Conservation (phyloP, 2,113 vertebrate species). For the Urocynchramus pylzowi region DNA sequence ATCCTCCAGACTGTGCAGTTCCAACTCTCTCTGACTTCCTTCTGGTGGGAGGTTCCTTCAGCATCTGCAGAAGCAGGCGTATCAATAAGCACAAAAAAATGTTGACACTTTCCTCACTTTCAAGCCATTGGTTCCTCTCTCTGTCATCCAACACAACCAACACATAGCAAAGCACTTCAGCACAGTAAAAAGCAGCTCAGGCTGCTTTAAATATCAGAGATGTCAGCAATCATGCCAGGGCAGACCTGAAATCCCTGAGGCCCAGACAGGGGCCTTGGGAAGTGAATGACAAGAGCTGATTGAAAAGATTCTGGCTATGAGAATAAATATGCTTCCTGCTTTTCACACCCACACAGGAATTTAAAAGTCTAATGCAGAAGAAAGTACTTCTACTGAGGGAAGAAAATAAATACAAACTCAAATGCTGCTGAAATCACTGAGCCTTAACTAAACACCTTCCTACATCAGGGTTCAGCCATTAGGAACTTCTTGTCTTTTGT, state of each 20-base stretch:
- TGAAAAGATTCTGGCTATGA: background rate
- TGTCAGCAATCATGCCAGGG: background rate
- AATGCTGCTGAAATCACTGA: background rate
- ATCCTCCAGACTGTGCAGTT: background rate
- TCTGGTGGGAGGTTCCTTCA: background rate
- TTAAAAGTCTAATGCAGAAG: background rate
- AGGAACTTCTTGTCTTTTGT: background rate
- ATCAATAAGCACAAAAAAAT: background rate
- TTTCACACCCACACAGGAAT: background rate
- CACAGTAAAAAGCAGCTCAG: background rate
- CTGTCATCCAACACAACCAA: background rate
- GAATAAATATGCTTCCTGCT: background rate
- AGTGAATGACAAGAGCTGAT: background rate
- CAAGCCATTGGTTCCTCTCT: background rate
- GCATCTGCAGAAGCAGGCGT: background rate
- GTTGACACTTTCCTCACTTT: background rate
- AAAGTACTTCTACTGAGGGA: background rate
- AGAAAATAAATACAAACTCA: background rate
- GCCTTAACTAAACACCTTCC: background rate
- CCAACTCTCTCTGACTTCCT: background rate
- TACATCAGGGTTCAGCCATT: background rate
- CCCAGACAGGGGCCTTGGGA: background rate
- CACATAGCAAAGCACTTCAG: background rate
- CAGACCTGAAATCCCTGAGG: background rate
- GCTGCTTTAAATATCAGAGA: background rate